phyloP scores from a whole-genome alignment of 2,888 invertebrate species.

The Prosopocoilus inquinatus region DNA sequence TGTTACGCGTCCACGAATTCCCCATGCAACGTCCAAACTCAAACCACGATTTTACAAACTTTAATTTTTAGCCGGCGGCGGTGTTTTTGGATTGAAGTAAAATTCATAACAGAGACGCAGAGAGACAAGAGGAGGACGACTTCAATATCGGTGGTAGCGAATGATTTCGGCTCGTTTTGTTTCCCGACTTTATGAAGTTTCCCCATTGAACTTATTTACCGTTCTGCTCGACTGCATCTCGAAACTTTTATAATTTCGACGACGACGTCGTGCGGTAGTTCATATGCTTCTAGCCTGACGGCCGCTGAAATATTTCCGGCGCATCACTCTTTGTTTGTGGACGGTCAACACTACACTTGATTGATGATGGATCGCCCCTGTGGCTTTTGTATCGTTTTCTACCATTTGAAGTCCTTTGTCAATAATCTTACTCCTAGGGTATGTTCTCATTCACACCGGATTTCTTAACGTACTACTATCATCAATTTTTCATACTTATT shows the following conservation, averaged over 20 bases:
- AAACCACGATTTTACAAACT: too few relatives aligned
- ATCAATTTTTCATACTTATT: too few relatives aligned
- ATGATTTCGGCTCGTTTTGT: neutral
- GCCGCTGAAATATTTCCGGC: conserved; percentile 27
- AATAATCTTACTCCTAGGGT: conserved; percentile 11
- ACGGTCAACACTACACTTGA: conserved; percentile 44
- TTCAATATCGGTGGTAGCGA: conserved; percentile 3
- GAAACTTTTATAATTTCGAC: conserved; percentile 20
- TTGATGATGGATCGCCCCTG: conserved; percentile 39
- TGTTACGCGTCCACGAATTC: conserved; percentile 10
- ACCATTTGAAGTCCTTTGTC: conserved; percentile 11
- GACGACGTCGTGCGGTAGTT: conserved; percentile 2
- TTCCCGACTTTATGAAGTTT: conserved; percentile 9
- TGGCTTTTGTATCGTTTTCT: conserved; percentile 23
- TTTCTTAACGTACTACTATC: too few relatives aligned
- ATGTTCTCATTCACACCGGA: too few relatives aligned
- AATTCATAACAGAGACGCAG: too few relatives aligned
- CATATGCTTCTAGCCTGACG: neutral
- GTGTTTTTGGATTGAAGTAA: too few relatives aligned
- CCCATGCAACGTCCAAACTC: too few relatives aligned
- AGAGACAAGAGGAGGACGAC: neutral
- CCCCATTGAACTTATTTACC: conserved; percentile 13
- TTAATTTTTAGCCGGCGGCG: too few relatives aligned
- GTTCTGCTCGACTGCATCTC: conserved; percentile 13
- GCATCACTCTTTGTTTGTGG: conserved; percentile 36